Evolutionary conservation across 2,888 invertebrate genomes (phyloP).

Genomic region (Hydrotaea cyrtoneurina): DNA sequence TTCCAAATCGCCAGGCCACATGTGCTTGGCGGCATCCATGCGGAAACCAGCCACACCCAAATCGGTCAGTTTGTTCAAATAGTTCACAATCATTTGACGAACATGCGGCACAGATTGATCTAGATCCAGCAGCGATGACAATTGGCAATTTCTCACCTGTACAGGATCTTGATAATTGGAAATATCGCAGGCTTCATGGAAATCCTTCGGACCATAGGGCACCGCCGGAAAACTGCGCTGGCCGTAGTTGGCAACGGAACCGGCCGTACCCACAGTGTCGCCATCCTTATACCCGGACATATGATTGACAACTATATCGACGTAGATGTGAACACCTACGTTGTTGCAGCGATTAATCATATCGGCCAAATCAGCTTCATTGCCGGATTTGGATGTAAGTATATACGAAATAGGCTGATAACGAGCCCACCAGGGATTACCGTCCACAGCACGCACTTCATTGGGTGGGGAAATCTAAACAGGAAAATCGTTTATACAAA

Average conservation of each 20-base stretch:
- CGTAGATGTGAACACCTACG: constrained; percentile 90
- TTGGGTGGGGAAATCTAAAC: constrained; percentile 85
- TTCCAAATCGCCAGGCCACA: constrained; percentile 88
- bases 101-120: constrained; percentile 86
- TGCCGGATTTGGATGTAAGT: constrained; percentile 87
- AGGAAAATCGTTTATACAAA: background rate
- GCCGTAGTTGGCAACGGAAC: constrained; percentile 81
- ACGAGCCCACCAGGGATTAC: constrained; percentile 91
- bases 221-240: constrained; percentile 83
- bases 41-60: constrained; percentile 92
- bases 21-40: constrained; percentile 88
- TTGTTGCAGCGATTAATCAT: constrained; percentile 90
- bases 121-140: constrained; percentile 87
- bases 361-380: constrained; percentile 76
- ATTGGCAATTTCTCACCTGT: constrained; percentile 86
- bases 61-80: constrained; percentile 76
- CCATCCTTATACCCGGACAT: constrained; percentile 84
- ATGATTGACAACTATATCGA: constrained; percentile 91
- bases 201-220: constrained; percentile 84
- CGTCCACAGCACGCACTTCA: constrained; percentile 84
- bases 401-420: constrained; percentile 92
- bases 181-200: constrained; percentile 85
- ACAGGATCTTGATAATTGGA: constrained; percentile 84
- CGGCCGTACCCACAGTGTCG: constrained; percentile 83
- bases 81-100: constrained; percentile 82